Conservation (phyloP, 2,797 vertebrate species). For the Hoplostethus mediterraneus region DNA sequence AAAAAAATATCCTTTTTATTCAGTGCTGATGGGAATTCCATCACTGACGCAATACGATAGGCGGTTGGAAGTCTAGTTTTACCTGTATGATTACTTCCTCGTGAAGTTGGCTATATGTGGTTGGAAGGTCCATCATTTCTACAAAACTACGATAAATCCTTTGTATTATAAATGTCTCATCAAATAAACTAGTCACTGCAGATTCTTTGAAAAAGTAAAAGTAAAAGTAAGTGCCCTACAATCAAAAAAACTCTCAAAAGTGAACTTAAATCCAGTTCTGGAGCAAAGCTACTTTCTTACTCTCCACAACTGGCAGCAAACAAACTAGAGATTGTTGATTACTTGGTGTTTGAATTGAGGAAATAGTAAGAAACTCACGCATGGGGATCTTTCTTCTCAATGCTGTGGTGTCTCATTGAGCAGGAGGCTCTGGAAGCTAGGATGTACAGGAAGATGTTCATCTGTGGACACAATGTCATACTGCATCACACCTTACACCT, state of each 20-base stretch:
- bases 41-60: no score
- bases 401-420: conserved; percentile 84
- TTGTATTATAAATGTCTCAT: no score
- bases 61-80: not conserved
- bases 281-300: not conserved
- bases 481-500: conserved; percentile 3
- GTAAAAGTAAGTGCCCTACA: not conserved
- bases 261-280: not conserved
- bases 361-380: conserved; percentile 84
- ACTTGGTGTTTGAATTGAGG: not conserved
- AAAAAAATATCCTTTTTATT: no score
- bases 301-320: not conserved
- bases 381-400: conserved; percentile 90
- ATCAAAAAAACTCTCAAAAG: not conserved
- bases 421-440: conserved; percentile 90
- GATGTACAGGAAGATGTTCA: conserved; percentile 92
- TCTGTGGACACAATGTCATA: conserved; percentile 76
- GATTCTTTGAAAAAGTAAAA: no score
- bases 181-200: no score
- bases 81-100: not conserved
- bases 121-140: no score
- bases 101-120: no score
- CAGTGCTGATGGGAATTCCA: no score
- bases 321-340: not conserved
- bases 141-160: no score